Base-by-base conservation (phyloP, 2,888 invertebrate genomes). In the Epinotia bilunana region DNA sequence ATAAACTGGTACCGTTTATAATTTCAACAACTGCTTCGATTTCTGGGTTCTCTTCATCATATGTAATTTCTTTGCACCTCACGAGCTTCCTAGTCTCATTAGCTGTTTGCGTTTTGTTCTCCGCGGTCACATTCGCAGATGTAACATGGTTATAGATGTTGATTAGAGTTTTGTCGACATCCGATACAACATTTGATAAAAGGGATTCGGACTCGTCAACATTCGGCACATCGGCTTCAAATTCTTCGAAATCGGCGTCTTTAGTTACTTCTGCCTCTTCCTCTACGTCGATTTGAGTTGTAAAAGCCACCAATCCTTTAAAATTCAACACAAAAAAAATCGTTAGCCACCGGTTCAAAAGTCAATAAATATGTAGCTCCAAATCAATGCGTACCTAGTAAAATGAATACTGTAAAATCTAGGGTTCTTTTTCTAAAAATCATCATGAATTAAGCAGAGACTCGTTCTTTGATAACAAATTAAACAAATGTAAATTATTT, bases 1-100 rank as follows among this genome's bases (percentile, higher is more conserved):
- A 94, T n/a, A 97, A 90, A 76, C 95, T 92, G 11, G 96, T 96
- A 69, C 96, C 96, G 87, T 97, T 97, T 0, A 97, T 96, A 55
- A 97, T 92, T 93, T 97, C 95, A 0, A 95, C 95, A 63, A 89
- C 81, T 0, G 90, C 90, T 74, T 92, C 91, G 16, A 85, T 67
- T 74, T 92, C 90, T 13, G 74, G 70, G 67, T 90, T 91, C 75
- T 80, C 85, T 68, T 83, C 81, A 28, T 94, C 92, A 77, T 89
- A 90, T 1, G 87, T 74, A 61, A 92, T 91, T 72, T 92, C 90
- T 78, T 86, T 92, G 77, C 94, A 94, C 80, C 89, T 90, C 0
- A 93, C 92, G 23, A 92, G 82, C 83, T 94, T 94, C 57, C 88
- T 84, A 5, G 94, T 94, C 82, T 93, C 93, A 77, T 93, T 94